phyloP scores from a whole-genome alignment of 2,888 invertebrate genomes.

The Cyclophora punctaria region DNA sequence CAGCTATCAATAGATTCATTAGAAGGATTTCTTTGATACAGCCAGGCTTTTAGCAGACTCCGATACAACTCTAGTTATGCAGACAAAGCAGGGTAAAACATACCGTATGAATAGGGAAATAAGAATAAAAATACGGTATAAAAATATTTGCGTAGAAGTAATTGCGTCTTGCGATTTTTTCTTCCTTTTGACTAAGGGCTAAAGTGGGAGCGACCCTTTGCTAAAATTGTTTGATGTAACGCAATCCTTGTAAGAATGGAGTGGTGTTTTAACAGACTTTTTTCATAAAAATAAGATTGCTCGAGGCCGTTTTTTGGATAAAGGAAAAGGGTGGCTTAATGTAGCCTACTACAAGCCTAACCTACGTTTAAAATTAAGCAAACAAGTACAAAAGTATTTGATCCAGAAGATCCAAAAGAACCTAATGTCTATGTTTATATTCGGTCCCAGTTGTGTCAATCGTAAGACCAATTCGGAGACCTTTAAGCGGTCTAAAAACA shows the following conservation, averaged over 20 bases:
- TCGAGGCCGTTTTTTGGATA: background rate
- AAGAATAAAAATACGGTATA: background rate
- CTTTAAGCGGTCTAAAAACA: too few relatives aligned
- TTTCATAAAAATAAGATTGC: background rate
- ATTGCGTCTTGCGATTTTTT: constrained; percentile 68
- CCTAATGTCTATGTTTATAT: too few relatives aligned
- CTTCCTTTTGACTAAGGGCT: constrained; percentile 44
- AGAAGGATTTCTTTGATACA: constrained; percentile 72
- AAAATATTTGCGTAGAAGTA: constrained; percentile 46
- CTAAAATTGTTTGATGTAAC: constrained; percentile 15
- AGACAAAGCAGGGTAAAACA: too few relatives aligned
- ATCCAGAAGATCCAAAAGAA: too few relatives aligned
- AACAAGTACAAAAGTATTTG: too few relatives aligned
- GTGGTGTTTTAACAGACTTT: background rate
- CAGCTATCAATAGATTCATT: constrained; percentile 72
- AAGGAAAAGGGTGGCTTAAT: too few relatives aligned
- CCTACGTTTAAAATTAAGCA: too few relatives aligned
- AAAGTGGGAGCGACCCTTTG: constrained; percentile 19
- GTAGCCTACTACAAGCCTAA: too few relatives aligned
- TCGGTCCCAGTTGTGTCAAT: too few relatives aligned
- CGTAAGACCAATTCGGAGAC: too few relatives aligned
- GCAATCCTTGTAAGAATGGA: constrained; percentile 16
- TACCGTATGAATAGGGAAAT: too few relatives aligned
- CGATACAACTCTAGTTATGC: constrained; percentile 29
- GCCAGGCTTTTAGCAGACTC: constrained; percentile 61